Evolutionary conservation across 1,140 invertebrate genomes (phyloP).

Genomic region (Arctopsyche grandis): DNA sequence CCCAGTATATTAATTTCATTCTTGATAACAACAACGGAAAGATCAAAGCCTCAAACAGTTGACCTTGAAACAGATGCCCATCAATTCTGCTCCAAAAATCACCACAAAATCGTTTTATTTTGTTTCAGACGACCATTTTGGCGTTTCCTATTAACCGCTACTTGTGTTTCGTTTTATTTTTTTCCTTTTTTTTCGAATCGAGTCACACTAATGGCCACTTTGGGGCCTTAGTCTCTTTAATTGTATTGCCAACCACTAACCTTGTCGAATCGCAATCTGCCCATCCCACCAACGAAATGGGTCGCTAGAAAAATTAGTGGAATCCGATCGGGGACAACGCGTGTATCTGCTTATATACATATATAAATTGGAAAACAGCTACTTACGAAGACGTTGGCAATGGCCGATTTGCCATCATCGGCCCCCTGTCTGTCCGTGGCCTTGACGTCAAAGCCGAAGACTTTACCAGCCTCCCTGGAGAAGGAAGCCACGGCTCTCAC

Average conservation of each 20-base stretch:
- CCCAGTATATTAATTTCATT: too few relatives aligned
- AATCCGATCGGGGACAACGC: too few relatives aligned
- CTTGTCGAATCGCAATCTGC: background rate
- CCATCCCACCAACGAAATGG: too few relatives aligned
- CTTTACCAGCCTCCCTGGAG: conserved; percentile 73
- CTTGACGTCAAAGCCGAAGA: conserved; percentile 89
- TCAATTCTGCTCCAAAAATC: background rate
- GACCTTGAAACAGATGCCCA: too few relatives aligned
- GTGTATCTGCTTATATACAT: too few relatives aligned
- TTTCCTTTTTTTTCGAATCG: background rate
- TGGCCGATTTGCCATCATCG: conserved; percentile 81
- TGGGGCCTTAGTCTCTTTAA: conserved; percentile 14
- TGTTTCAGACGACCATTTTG: background rate
- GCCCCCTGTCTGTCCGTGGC: conserved; percentile 82
- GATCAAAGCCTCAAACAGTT: too few relatives aligned
- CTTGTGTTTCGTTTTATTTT: background rate
- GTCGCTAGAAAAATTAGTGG: too few relatives aligned
- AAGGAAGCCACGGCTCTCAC: conserved; percentile 77
- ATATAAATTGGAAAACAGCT: too few relatives aligned
- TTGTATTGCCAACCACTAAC: conserved; percentile 15
- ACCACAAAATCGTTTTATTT: background rate
- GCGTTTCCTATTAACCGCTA: conserved; percentile 18
- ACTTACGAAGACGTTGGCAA: conserved; percentile 86
- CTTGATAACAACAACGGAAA: background rate
- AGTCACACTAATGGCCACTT: conserved; percentile 16